A percentile compares a stretch with the other conserved stretches of the same genome.
Evolutionary conservation across 2,113 vertebrate species (phyloP).

Genomic region (Scomber japonicus): DNA sequence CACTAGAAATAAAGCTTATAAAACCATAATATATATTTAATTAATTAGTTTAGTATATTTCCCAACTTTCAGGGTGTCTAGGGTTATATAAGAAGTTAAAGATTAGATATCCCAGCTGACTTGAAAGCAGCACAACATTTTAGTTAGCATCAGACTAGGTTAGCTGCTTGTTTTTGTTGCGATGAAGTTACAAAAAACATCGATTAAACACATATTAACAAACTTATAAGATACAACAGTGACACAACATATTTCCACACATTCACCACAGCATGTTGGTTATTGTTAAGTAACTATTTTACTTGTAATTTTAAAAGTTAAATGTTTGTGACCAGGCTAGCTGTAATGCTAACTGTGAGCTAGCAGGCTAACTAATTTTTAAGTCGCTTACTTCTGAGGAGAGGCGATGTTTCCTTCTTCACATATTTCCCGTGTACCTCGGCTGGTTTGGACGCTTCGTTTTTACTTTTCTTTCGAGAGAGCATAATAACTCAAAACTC

Average conservation of each 20-base stretch:
- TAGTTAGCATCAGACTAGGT: constrained; percentile 33
- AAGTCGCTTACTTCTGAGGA: constrained; percentile 91
- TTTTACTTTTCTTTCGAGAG: constrained; percentile 97
- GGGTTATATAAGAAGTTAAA: neutral
- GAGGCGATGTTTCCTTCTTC: constrained; percentile 97
- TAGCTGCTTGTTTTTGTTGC: constrained; percentile 4
- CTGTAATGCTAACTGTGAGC: neutral
- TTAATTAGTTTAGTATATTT: fast-evolving
- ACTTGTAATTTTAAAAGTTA: neutral
- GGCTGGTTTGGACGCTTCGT: constrained; percentile 94
- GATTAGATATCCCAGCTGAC: neutral
- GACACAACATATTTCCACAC: fast-evolving
- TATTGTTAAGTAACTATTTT: neutral
- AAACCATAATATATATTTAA: neutral
- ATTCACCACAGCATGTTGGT: neutral
- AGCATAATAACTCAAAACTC: constrained; percentile 86
- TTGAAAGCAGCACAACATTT: constrained; percentile 9
- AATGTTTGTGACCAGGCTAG: neutral
- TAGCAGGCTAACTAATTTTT: constrained; percentile 43
- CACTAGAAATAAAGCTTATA: fast-evolving
- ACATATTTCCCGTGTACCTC: constrained; percentile 99
- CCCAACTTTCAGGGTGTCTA: neutral
- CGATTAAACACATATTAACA: neutral
- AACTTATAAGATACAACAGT: fast-evolving
- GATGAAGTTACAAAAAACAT: neutral